A percentile compares a stretch with the other conserved stretches of the same genome.
Evolutionary conservation across 1,140 invertebrate species (phyloP).

Genomic region (Doryteuthis pealeii): DNA sequence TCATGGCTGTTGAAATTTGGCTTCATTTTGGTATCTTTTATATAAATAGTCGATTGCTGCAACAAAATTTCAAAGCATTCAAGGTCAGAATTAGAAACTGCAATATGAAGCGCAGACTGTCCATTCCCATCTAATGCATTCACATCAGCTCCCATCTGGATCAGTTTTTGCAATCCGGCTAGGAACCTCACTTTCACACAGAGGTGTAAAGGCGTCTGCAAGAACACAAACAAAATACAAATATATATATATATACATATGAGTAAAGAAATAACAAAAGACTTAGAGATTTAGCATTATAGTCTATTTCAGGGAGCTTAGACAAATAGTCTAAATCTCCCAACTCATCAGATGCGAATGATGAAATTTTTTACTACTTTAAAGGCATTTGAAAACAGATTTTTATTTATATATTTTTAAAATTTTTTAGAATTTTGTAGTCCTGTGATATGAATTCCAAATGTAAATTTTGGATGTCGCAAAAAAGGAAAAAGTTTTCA

Average conservation of each 20-base stretch:
- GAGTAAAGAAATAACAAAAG: too few relatives aligned
- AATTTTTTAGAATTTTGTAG: too few relatives aligned
- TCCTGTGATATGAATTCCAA: too few relatives aligned
- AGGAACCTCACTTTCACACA: conserved; percentile 15
- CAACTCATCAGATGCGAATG: not conserved
- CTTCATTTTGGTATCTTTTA: conserved; percentile 12
- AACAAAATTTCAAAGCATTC: conserved; percentile 32
- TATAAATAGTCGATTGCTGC: conserved; percentile 13
- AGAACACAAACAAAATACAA: conserved; percentile 1
- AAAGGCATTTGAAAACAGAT: too few relatives aligned
- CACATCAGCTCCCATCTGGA: conserved; percentile 11
- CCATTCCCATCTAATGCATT: conserved; percentile 21
- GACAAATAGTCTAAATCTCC: not conserved
- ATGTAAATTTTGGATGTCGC: too few relatives aligned
- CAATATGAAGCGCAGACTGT: conserved; percentile 45
- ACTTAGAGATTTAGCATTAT: too few relatives aligned
- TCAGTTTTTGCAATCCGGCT: conserved; percentile 10
- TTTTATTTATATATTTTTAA: too few relatives aligned
- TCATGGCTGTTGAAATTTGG: conserved; percentile 39
- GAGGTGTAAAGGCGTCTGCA: conserved; percentile 24
- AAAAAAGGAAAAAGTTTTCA: too few relatives aligned
- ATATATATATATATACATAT: too few relatives aligned
- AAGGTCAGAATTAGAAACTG: conserved; percentile 30
- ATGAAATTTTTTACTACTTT: too few relatives aligned
- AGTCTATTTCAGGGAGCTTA: too few relatives aligned